These are phyloP conservation scores for Aporrectodea caliginosa DNA, from an alignment of 1,140 invertebrate species.

Conservation along the genomic window DNA sequence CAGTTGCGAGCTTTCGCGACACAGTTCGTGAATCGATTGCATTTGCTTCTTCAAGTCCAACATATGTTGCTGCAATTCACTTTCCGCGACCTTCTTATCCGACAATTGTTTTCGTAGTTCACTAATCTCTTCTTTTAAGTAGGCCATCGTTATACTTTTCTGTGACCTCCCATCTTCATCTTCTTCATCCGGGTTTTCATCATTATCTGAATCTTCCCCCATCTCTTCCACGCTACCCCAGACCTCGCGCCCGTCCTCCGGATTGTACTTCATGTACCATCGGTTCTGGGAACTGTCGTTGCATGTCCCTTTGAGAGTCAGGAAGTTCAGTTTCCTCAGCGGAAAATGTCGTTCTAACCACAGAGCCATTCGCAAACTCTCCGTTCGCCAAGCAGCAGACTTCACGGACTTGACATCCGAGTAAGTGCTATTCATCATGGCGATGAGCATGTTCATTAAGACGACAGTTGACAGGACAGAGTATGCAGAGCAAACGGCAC, in stretches of 20 bases:
- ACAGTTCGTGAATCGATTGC: slow-evolving; percentile 18
- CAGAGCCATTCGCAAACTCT: slow-evolving; percentile 18
- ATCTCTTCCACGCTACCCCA: neutral
- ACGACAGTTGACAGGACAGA: slow-evolving; percentile 11
- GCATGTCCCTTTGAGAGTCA: neutral
- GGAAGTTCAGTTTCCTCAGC: neutral
- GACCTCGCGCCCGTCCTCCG: neutral
- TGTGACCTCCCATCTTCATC: slow-evolving; percentile 5
- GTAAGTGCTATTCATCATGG: slow-evolving; percentile 27
- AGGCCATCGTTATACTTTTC: neutral
- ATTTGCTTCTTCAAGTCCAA: slow-evolving; percentile 5
- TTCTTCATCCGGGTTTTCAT: slow-evolving; percentile 1
- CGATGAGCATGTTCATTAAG: slow-evolving; percentile 22
- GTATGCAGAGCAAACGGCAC: slow-evolving; percentile 15
- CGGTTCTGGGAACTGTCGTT: slow-evolving; percentile 17
- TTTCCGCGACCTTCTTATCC: neutral
- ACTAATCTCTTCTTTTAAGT: slow-evolving; percentile 9
- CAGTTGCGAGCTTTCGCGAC: slow-evolving; percentile 10
- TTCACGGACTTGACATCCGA: slow-evolving; percentile 20
- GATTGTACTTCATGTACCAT: slow-evolving; percentile 13
- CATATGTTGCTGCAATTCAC: neutral
- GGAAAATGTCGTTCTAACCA: slow-evolving; percentile 22
- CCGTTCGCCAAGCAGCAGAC: slow-evolving; percentile 14
- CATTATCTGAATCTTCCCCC: neutral
- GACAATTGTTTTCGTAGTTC: neutral